Evolutionary conservation across 2,888 invertebrate species (phyloP).

Genomic region (Pollenia amentaria): DNA sequence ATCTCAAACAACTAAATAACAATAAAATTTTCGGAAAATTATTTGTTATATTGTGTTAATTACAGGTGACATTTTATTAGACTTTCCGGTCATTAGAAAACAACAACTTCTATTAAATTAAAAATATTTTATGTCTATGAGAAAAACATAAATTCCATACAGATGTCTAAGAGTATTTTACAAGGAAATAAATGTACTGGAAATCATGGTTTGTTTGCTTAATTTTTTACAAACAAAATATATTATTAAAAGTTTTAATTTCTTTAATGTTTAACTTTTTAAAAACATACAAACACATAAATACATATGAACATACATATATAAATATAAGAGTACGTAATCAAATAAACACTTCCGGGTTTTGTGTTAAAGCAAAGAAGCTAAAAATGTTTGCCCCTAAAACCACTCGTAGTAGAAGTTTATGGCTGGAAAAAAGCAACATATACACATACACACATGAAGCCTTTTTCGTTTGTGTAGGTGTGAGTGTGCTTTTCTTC

Average conservation of each 20-base stretch:
- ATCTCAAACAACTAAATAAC: slow-evolving; percentile 23
- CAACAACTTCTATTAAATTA: slow-evolving; percentile 51
- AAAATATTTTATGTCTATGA: slow-evolving; percentile 32
- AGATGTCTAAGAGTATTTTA: neutral
- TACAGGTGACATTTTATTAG: slow-evolving; percentile 70
- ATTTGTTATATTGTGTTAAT: slow-evolving; percentile 67
- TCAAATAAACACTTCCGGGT: slow-evolving; percentile 56
- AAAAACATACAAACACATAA: neutral
- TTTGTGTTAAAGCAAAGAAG: slow-evolving; percentile 35
- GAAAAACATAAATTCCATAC: slow-evolving; percentile 32
- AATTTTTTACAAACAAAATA: slow-evolving; percentile 27
- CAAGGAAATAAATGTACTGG: neutral
- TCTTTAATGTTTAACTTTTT: slow-evolving; percentile 43
- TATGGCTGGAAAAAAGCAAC: slow-evolving; percentile 17
- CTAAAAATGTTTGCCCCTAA: slow-evolving; percentile 39
- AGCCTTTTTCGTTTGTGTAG: neutral
- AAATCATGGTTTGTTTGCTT: neutral
- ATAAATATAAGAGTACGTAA: slow-evolving; percentile 11
- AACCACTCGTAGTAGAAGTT: neutral
- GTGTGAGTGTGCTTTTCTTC: neutral
- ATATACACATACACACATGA: slow-evolving; percentile 22
- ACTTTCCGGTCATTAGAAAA: slow-evolving; percentile 64
- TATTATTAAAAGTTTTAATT: slow-evolving; percentile 55
- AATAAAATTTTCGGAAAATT: slow-evolving; percentile 53
- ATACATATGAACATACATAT: neutral